phyloP scores from a whole-genome alignment of 2,797 vertebrate genomes.

The Anguilla obscura region DNA sequence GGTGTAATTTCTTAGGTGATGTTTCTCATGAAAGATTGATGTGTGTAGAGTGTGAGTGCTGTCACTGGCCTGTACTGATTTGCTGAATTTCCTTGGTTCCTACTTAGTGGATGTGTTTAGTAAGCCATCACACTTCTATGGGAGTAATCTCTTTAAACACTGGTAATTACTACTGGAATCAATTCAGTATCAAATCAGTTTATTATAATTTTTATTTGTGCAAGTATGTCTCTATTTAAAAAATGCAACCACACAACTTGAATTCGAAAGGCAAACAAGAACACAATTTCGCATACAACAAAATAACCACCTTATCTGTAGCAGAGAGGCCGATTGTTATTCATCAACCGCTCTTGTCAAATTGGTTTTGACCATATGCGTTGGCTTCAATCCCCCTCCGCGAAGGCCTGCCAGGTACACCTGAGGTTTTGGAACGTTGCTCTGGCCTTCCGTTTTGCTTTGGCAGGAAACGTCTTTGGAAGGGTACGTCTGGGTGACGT shows the following conservation, averaged over 20 bases:
- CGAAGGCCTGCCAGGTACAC: conserved; percentile 81
- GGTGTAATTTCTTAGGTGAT: neutral
- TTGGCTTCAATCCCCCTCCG: conserved; percentile 62
- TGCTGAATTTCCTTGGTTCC: neutral
- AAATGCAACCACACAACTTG: neutral
- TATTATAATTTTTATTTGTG: conserved; percentile 1
- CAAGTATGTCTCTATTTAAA: neutral
- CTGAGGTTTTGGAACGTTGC: conserved; percentile 74
- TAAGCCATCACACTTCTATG: no score
- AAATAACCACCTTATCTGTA: neutral
- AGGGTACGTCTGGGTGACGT: conserved; percentile 79
- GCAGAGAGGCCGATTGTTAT: conserved; percentile 53
- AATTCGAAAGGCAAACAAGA: neutral
- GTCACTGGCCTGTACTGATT: neutral
- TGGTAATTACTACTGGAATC: neutral
- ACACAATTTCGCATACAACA: conserved; percentile 7
- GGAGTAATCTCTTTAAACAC: neutral
- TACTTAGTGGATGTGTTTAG: no score
- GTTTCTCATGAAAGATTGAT: neutral
- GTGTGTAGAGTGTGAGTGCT: neutral
- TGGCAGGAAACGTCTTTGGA: conserved; percentile 70
- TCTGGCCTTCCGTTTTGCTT: conserved; percentile 70
- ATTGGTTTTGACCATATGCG: conserved; percentile 66
- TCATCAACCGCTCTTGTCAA: conserved; percentile 83
- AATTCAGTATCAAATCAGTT: neutral